Base-by-base conservation (phyloP, 2,888 invertebrate genomes). In the Ectemnius cavifrons region DNA sequence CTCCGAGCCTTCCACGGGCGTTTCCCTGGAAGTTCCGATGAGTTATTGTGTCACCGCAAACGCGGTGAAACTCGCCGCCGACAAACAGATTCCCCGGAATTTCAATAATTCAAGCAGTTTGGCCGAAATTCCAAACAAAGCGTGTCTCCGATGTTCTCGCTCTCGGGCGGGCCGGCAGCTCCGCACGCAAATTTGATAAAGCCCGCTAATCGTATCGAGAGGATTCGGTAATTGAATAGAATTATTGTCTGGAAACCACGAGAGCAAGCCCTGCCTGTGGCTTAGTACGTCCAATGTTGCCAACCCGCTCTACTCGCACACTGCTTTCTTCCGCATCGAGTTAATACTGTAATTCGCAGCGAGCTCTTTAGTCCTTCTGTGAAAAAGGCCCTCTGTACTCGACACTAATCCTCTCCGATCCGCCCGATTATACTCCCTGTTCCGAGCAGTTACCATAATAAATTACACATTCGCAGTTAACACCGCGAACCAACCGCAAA, bases 211-310 rank as follows among this genome's bases (percentile, higher is more conserved):
- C 66, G 73, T 52, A 63, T 63, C 67, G 67, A 52, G 73, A 69
- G 73, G 65, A 73, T 73, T 74, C 66, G 70, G 69, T 73, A 78
- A 78, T 77, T 57, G 70, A 77, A 77, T 77, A 71, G 73, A 67
- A 61, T 52, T 63, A 67, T 73, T 66, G 73, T 59, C n/a, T 16
- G 61, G 61, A 52, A 64, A 61, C 52, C n/a, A 77, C 73, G 76
- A 77, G 76, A 69, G 76, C 73, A 63, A 46, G 16, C 64, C n/a
- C 56, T 16, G 57, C 3, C 57, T 23, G 13, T 18, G 28, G 27
- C 47, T 60, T 67, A 63, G 68, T 63, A 60, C 63, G 61, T 59
- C 52, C 69, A 61, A 64, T 67, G 60, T 58, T 74, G 60, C 62
- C 27, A 58, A 27, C 64, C 71, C 62, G 58, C 64, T 58, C 27